A percentile compares a stretch with the other conserved stretches of the same genome.
Conservation (phyloP, 1,140 invertebrate species). For the Trichomalopsis sarcophagae region DNA sequence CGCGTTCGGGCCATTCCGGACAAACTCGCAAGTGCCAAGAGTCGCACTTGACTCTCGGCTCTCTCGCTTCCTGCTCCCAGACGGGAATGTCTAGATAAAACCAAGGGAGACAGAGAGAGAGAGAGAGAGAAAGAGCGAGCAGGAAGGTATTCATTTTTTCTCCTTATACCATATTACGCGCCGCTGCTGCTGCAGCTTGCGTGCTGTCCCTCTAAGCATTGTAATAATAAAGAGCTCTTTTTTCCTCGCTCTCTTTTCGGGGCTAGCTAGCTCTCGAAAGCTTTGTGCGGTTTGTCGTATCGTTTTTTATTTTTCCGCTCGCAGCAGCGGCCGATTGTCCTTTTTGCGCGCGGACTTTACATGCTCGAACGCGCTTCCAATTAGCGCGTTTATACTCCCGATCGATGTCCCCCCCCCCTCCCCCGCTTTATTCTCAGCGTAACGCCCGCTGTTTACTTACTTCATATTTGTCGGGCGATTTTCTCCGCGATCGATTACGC, state of each 20-base stretch:
- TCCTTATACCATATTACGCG: background rate
- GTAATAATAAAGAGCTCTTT: background rate
- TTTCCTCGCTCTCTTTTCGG: constrained; percentile 5
- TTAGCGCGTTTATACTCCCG: background rate
- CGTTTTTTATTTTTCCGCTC: background rate
- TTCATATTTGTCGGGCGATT: background rate
- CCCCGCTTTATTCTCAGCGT: no score
- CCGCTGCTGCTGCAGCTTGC: no score
- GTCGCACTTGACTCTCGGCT: constrained; percentile 46
- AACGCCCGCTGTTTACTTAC: background rate
- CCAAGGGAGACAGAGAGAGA: background rate
- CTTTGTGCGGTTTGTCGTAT: background rate
- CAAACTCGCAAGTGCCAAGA: constrained; percentile 37
- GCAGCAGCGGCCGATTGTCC: background rate
- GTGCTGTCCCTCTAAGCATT: background rate
- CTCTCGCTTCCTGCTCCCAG: constrained; percentile 32
- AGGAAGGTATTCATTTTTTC: constrained; percentile 18
- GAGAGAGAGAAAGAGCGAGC: background rate
- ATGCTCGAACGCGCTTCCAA: background rate
- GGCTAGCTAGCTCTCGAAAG: background rate
- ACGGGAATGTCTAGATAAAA: constrained; percentile 20
- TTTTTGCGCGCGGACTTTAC: background rate
- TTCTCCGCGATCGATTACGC: background rate
- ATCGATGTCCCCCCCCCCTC: background rate
- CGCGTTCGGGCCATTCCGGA: background rate